These are phyloP conservation scores for Phalloptychus januarius DNA, from an alignment of 2,797 vertebrate species.

Conservation along the genomic window DNA sequence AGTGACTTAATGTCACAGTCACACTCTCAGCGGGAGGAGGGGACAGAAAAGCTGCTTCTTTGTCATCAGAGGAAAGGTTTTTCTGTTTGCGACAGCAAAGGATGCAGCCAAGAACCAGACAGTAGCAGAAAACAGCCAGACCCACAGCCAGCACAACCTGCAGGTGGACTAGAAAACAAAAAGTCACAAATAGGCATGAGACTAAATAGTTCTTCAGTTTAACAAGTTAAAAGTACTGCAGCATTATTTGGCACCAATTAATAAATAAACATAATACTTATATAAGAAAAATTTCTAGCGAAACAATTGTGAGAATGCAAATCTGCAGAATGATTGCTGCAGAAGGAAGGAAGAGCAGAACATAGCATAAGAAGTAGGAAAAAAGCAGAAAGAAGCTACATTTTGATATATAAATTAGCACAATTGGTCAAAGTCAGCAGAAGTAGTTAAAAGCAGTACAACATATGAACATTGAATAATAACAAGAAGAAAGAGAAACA, in stretches of 20 bases:
- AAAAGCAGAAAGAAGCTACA: too few relatives aligned
- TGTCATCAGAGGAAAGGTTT: slow-evolving; percentile 46
- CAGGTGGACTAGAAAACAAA: slow-evolving; percentile 71
- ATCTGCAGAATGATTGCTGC: too few relatives aligned
- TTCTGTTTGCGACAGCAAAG: slow-evolving; percentile 78
- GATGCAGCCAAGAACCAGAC: slow-evolving; percentile 79
- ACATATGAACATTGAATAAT: too few relatives aligned
- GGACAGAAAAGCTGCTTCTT: slow-evolving; percentile 64
- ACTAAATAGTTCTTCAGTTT: not conserved
- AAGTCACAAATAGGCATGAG: not conserved
- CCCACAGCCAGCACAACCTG: slow-evolving; percentile 83
- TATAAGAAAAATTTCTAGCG: not conserved
- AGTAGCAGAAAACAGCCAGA: slow-evolving; percentile 82
- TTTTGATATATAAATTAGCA: too few relatives aligned
- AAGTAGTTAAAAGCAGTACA: too few relatives aligned
- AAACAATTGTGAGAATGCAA: too few relatives aligned
- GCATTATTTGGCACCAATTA: not conserved
- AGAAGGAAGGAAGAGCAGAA: too few relatives aligned
- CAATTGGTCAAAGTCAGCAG: too few relatives aligned
- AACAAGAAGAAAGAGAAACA: too few relatives aligned
- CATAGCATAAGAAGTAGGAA: too few relatives aligned
- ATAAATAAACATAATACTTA: not conserved
- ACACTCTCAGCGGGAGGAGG: slow-evolving; percentile 51
- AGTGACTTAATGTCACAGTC: slow-evolving; percentile 62
- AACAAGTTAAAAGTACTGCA: not conserved